Evolutionary conservation across 2,797 vertebrate species (phyloP).

Genomic region (Cossypha polioptera): DNA sequence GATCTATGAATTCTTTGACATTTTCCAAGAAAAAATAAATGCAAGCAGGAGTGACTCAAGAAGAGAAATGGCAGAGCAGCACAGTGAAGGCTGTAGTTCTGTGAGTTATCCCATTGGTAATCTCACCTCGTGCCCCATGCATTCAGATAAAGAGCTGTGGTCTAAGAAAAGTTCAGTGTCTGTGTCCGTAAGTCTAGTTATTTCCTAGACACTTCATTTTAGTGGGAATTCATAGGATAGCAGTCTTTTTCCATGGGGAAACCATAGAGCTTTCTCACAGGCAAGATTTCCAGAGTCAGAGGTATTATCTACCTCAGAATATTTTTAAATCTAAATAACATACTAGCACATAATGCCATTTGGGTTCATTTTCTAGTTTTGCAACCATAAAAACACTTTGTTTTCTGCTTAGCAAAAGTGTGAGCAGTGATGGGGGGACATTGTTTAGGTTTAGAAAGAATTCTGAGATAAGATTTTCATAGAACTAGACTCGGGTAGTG

Average conservation of each 20-base stretch:
- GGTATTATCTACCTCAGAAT: background rate
- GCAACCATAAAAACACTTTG: background rate
- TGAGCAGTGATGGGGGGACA: background rate
- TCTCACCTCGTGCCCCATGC: background rate
- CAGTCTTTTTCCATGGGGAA: background rate
- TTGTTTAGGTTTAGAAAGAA: background rate
- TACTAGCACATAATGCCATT: background rate
- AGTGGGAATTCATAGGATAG: background rate
- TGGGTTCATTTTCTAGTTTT: background rate
- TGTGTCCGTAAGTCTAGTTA: background rate
- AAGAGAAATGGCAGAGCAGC: background rate
- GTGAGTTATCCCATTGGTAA: background rate
- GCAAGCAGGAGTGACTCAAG: background rate
- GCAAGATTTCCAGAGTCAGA: background rate
- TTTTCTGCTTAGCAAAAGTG: background rate
- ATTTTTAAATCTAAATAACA: background rate
- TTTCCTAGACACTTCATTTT: background rate
- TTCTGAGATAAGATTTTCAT: background rate
- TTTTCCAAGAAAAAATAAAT: constrained; percentile 12
- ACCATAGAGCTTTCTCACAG: background rate
- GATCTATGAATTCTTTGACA: constrained; percentile 32
- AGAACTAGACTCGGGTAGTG: background rate
- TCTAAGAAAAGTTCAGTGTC: background rate
- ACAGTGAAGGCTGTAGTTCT: background rate
- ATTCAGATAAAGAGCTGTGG: background rate